These are phyloP conservation scores for Hydropsyche tenuis DNA, from an alignment of 1,140 invertebrate genomes.

Conservation along the genomic window DNA sequence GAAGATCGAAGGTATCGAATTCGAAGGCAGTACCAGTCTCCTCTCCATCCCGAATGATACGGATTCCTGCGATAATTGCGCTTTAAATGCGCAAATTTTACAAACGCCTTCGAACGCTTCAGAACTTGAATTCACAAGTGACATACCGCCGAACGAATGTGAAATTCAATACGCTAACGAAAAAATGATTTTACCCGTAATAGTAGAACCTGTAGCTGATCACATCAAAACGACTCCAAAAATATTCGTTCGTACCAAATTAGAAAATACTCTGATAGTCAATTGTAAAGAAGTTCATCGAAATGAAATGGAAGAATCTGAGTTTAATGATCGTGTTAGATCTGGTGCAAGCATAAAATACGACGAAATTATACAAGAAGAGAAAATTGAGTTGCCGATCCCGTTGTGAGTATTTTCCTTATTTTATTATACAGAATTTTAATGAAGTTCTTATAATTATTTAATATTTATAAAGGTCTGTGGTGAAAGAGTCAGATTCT, in stretches of 20 bases:
- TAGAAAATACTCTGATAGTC: slow-evolving; percentile 59
- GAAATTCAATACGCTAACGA: slow-evolving; percentile 60
- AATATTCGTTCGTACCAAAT: slow-evolving; percentile 56
- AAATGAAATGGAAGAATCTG: background rate
- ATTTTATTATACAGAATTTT: background rate
- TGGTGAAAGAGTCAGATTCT: slow-evolving; percentile 15
- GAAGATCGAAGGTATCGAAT: slow-evolving; percentile 61
- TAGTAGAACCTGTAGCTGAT: slow-evolving; percentile 48
- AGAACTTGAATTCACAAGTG: slow-evolving; percentile 70
- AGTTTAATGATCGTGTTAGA: background rate
- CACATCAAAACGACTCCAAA: slow-evolving; percentile 54
- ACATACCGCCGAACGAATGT: slow-evolving; percentile 58
- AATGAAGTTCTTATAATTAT: too few relatives aligned
- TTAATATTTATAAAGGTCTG: background rate
- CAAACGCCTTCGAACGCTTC: slow-evolving; percentile 73
- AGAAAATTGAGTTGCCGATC: slow-evolving; percentile 68
- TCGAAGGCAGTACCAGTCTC: slow-evolving; percentile 56
- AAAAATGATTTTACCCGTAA: slow-evolving; percentile 50
- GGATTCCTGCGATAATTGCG: slow-evolving; percentile 61
- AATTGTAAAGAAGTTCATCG: slow-evolving; percentile 46
- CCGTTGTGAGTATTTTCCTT: slow-evolving; percentile 58
- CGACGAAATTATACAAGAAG: slow-evolving; percentile 33
- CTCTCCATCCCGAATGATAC: slow-evolving; percentile 60
- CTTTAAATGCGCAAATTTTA: slow-evolving; percentile 61
- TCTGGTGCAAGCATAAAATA: background rate